Evolutionary conservation across 2,113 vertebrate species (phyloP).

Genomic region (Erythrocebus patas): DNA sequence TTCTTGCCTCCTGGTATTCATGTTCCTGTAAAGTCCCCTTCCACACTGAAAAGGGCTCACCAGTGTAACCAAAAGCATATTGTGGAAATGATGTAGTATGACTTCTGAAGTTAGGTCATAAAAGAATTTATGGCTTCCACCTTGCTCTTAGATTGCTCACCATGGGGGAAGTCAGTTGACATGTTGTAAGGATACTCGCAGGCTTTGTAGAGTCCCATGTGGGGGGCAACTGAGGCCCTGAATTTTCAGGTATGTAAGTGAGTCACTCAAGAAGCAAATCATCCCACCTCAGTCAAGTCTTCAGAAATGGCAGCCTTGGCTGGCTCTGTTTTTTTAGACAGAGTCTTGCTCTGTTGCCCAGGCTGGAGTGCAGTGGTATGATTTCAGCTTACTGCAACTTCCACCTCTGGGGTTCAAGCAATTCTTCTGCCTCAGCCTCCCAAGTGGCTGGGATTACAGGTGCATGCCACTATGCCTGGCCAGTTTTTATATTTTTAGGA

Average conservation of each 20-base stretch:
- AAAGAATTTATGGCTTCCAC: not conserved
- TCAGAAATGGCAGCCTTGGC: not conserved
- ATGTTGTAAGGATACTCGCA: not conserved
- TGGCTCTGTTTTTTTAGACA: not conserved
- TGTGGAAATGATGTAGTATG: not conserved
- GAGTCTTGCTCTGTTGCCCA: too few species aligned
- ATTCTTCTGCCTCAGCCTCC: too few species aligned
- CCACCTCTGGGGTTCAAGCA: too few species aligned
- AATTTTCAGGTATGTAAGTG: not conserved
- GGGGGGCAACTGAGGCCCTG: not conserved
- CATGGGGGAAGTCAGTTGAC: not conserved
- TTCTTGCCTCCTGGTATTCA: not conserved
- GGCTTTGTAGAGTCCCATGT: not conserved
- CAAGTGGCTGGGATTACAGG: too few species aligned
- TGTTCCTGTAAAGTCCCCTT: not conserved
- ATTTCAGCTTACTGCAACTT: too few species aligned
- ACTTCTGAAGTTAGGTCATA: slow-evolving; percentile 32
- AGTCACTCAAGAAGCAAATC: not conserved
- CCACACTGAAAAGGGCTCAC: not conserved
- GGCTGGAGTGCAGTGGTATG: too few species aligned
- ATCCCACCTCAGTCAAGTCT: not conserved
- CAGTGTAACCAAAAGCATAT: not conserved
- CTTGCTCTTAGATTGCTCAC: not conserved
- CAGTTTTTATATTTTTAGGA: too few species aligned
- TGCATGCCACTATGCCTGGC: too few species aligned